phyloP scores from a whole-genome alignment of 2,888 invertebrate species.

The Labia minor region DNA sequence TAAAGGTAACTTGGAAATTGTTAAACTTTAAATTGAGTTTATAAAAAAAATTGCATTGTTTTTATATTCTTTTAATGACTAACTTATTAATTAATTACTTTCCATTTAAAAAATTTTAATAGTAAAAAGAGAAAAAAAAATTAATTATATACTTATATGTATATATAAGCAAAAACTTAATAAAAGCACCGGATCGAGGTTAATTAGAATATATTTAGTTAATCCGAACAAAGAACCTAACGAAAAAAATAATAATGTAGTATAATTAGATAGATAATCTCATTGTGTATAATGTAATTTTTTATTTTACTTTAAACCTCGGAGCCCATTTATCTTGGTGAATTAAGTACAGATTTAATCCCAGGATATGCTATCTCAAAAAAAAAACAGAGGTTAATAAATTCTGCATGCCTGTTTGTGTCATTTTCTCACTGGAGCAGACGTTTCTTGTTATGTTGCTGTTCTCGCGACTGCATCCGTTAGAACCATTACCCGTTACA shows the following conservation, averaged over 20 bases:
- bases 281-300: not conserved
- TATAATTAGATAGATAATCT: constrained; percentile 5
- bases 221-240: not conserved
- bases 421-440: constrained; percentile 80
- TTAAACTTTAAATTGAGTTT: no score
- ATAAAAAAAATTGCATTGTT: no score
- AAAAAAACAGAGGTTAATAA: not conserved
- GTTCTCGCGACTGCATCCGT: constrained; percentile 22
- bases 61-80: no score
- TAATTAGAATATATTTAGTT: not conserved
- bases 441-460: constrained; percentile 41
- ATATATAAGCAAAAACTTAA: not conserved
- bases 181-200: not conserved
- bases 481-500: constrained; percentile 30
- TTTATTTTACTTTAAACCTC: not conserved
- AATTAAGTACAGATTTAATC: not conserved
- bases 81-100: no score
- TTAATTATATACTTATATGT: no score
- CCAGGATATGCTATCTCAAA: not conserved
- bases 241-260: not conserved
- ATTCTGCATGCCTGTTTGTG: constrained; percentile 55
- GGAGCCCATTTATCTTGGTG: not conserved
- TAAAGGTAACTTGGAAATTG: no score
- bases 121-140: no score
- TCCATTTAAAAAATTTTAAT: no score